Base-by-base conservation (phyloP, 2,797 vertebrate genomes). In the Poecilia picta region DNA sequence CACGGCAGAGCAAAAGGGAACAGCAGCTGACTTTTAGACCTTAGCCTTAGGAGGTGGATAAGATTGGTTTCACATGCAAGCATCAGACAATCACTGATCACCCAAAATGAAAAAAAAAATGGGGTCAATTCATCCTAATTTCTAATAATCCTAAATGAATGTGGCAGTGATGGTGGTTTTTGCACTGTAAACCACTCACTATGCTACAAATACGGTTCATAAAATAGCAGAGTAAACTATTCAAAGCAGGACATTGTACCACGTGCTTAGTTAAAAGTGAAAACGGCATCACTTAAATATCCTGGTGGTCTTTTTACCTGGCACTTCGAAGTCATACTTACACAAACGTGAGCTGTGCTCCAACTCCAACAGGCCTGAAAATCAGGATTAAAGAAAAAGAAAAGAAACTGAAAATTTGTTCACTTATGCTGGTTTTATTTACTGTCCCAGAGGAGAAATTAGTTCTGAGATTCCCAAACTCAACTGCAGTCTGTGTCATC, bases 251-350 rank as follows among this genome's bases (percentile, higher is more conserved):
- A 31, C 43, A 28, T 46, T 47, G 43, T 16, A 57, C 43, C 23
- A 28, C 8, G 36, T 57, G 36, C 3, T n/a, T 23, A 43, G 31
- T 16, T 59, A 64, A 33, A 36, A 57, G 31, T 59, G 31, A 64
- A 33, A 36, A 64, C 0, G 33, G 13, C 0, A 64, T 76, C 20
- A 81, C 59, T 77, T 25, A 79, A 75, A 53, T 18, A 75, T 47
- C 51, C n/a, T n/a, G 0, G 1, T 36, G 80, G 62, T 83, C 2
- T 75, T 47, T 41, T 43, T 31, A 53, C 23, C 64, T 31, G 25
- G 49, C 33, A 36, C 41, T 51, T 51, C 57, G 76, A 89, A 51
- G 41, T 76, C 0, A 59, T 5, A 3, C 15, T 78, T 76, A 83
- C 64, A 75, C n/a, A 74, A 81, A 84, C 2, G 57, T 51, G 33